phyloP scores from a whole-genome alignment of 2,797 vertebrate genomes.

The Trichosurus vulpecula region DNA sequence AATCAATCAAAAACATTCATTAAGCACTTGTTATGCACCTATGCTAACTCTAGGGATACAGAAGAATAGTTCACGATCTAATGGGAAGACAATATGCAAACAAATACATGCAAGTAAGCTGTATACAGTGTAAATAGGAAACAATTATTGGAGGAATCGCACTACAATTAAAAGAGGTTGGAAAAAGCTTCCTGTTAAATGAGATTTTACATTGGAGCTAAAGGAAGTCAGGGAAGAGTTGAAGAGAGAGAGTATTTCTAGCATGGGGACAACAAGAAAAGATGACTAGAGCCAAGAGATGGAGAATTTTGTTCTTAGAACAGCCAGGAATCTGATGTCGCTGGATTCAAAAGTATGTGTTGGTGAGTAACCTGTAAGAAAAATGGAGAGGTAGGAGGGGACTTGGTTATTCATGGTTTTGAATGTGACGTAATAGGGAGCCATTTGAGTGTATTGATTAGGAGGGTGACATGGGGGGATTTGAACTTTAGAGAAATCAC shows the following conservation, averaged over 20 bases:
- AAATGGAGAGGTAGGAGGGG: too few relatives aligned
- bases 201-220: too few relatives aligned
- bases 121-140: background rate
- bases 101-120: background rate
- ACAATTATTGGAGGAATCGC: background rate
- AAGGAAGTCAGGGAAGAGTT: background rate
- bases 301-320: background rate
- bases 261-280: background rate
- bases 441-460: background rate
- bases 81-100: background rate
- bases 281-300: background rate
- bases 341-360: background rate
- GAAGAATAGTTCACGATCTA: background rate
- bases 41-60: background rate
- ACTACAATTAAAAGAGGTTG: background rate
- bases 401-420: background rate
- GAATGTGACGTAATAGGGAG: background rate
- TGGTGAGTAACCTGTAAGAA: background rate
- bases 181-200: background rate
- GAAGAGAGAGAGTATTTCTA: background rate
- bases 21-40: background rate
- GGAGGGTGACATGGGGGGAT: background rate
- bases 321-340: background rate
- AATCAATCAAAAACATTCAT: background rate
- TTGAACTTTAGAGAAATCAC: background rate